Evolutionary conservation across 2,888 invertebrate species (phyloP).

Genomic region (Dinocampus coccinellae): DNA sequence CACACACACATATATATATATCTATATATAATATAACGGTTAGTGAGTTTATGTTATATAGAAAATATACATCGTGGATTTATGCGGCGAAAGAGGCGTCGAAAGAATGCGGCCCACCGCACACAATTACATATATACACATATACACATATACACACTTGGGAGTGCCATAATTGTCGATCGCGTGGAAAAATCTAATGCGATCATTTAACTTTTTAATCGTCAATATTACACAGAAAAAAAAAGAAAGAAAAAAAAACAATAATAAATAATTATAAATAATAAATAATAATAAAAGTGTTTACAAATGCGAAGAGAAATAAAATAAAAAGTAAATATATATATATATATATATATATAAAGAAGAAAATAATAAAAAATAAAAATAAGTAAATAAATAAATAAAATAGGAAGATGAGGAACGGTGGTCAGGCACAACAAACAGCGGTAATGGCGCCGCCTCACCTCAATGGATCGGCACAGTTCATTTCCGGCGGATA

Average conservation of each 20-base stretch:
- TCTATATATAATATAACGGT: slow-evolving; percentile 3
- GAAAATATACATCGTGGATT: slow-evolving; percentile 11
- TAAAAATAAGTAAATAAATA: not conserved
- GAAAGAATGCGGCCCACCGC: slow-evolving; percentile 10
- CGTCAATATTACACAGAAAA: not conserved
- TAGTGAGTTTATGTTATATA: not conserved
- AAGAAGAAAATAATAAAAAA: not conserved
- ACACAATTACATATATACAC: too few species aligned
- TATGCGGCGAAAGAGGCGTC: not conserved
- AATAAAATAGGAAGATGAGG: slow-evolving; percentile 57
- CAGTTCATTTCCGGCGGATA: slow-evolving; percentile 72
- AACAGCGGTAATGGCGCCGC: slow-evolving; percentile 66
- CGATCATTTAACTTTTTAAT: not conserved
- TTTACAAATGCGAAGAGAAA: not conserved
- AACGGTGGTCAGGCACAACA: slow-evolving; percentile 66
- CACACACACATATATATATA: slow-evolving; percentile 5
- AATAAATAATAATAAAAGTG: not conserved
- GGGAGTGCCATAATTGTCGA: slow-evolving; percentile 4
- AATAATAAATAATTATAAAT: not conserved
- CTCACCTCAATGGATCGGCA: slow-evolving; percentile 69
- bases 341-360: not conserved
- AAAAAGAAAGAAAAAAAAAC: not conserved
- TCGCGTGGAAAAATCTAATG: not conserved
- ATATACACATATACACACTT: too few species aligned
- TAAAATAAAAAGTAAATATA: not conserved